A percentile compares a stretch with the other conserved stretches of the same genome.
phyloP scores from a whole-genome alignment of 2,113 vertebrate genomes.

The Shinisaurus crocodilurus region DNA sequence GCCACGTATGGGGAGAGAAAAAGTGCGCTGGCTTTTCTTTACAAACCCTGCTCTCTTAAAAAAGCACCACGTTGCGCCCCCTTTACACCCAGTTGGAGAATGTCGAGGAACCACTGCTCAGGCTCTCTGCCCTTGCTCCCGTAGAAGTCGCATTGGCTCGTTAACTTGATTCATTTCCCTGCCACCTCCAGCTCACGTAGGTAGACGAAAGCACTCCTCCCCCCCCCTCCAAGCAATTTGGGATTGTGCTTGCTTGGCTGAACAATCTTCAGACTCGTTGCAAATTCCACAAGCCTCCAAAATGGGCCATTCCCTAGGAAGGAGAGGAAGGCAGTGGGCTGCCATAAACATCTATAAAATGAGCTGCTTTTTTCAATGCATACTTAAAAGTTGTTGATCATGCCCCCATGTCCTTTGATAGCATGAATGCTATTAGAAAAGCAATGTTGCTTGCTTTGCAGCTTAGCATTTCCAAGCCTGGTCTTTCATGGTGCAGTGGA shows the following conservation, averaged over 20 bases:
- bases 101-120: constrained; percentile 29
- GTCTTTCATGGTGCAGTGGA: neutral
- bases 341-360: fast-evolving
- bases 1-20: fast-evolving
- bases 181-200: constrained; percentile 64
- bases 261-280: constrained; percentile 62
- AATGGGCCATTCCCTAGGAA: neutral
- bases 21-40: neutral
- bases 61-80: neutral
- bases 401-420: neutral
- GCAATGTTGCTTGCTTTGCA: neutral
- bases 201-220: constrained; percentile 51
- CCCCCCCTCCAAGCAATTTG: constrained; percentile 68
- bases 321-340: neutral
- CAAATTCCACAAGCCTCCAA: constrained; percentile 54
- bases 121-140: constrained; percentile 42
- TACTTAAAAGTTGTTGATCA: neutral
- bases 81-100: neutral
- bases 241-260: constrained; percentile 74
- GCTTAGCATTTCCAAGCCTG: neutral
- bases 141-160: neutral
- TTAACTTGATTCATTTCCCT: constrained; percentile 55
- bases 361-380: too few species aligned
- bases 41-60: neutral
- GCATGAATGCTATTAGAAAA: neutral